phyloP scores from a whole-genome alignment of 1,140 invertebrate genomes.

The Cylas formicarius region DNA sequence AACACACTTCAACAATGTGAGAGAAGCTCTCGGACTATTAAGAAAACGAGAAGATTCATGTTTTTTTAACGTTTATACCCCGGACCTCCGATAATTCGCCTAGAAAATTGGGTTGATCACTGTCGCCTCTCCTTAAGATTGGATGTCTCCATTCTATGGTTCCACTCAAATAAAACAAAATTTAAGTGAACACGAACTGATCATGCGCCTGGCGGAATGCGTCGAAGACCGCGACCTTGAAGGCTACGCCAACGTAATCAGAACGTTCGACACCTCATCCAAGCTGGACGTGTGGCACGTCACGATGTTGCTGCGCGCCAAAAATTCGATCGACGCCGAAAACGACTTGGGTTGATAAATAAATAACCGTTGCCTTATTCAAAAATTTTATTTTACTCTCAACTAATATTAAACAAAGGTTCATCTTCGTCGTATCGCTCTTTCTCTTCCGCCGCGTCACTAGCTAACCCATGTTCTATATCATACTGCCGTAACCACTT shows the following conservation, averaged over 20 bases:
- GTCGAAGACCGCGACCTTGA: conserved; percentile 92
- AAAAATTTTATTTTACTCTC: no score
- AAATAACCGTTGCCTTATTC: no score
- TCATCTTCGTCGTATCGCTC: no score
- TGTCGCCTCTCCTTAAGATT: neutral
- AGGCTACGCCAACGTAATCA: conserved; percentile 76
- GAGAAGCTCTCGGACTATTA: no score
- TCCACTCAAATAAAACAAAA: neutral
- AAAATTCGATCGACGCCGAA: conserved; percentile 16
- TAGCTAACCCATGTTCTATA: conserved; percentile 9
- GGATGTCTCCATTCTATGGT: neutral
- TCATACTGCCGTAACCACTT: conserved; percentile 25
- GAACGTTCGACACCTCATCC: conserved; percentile 88
- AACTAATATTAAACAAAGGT: no score
- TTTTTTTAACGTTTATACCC: no score
- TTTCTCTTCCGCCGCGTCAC: no score
- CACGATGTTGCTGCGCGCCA: conserved; percentile 19
- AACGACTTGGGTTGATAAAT: no score
- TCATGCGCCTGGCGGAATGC: conserved; percentile 61
- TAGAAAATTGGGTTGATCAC: no score
- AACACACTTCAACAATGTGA: no score
- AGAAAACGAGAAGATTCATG: no score
- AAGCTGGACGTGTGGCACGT: conserved; percentile 63
- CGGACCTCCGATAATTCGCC: no score
- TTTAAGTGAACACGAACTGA: conserved; percentile 58